phyloP scores from a whole-genome alignment of 2,888 invertebrate genomes.

The Pemphredon lugubris region DNA sequence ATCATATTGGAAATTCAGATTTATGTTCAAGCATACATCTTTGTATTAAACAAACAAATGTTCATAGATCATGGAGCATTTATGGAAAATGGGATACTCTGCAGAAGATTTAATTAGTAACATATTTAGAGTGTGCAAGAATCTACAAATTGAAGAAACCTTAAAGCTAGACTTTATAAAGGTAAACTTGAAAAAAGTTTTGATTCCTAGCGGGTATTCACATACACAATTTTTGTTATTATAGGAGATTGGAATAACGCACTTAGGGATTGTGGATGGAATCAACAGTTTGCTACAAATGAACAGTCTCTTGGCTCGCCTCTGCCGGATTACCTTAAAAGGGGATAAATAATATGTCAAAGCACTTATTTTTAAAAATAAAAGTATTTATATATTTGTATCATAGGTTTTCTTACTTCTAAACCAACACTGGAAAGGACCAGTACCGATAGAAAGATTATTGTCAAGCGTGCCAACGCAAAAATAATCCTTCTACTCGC shows the following conservation, averaged over 20 bases:
- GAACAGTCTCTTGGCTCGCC: constrained; percentile 92
- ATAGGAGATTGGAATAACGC: constrained; percentile 94
- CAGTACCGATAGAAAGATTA: no score
- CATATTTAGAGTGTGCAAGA: constrained; percentile 96
- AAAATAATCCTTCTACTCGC: neutral
- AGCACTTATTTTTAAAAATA: constrained; percentile 43
- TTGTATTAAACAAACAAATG: constrained; percentile 15
- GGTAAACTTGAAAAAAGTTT: constrained; percentile 77
- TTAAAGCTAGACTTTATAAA: constrained; percentile 92
- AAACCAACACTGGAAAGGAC: no score
- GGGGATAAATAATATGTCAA: constrained; percentile 5
- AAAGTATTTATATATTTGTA: constrained; percentile 66
- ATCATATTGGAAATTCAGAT: neutral
- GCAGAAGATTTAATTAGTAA: constrained; percentile 98
- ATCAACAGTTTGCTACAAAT: constrained; percentile 93
- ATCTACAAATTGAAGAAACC: constrained; percentile 90
- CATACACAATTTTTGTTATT: constrained; percentile 60
- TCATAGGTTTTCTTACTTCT: constrained; percentile 13
- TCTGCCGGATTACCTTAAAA: constrained; percentile 84
- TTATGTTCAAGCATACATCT: neutral
- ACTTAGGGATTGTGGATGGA: constrained; percentile 95
- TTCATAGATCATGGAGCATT: constrained; percentile 88
- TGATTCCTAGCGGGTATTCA: neutral
- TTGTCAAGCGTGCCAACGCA: no score
- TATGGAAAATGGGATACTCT: constrained; percentile 97